These are phyloP conservation scores for Serilophus lunatus DNA, from an alignment of 2,113 vertebrate genomes.

Conservation along the genomic window DNA sequence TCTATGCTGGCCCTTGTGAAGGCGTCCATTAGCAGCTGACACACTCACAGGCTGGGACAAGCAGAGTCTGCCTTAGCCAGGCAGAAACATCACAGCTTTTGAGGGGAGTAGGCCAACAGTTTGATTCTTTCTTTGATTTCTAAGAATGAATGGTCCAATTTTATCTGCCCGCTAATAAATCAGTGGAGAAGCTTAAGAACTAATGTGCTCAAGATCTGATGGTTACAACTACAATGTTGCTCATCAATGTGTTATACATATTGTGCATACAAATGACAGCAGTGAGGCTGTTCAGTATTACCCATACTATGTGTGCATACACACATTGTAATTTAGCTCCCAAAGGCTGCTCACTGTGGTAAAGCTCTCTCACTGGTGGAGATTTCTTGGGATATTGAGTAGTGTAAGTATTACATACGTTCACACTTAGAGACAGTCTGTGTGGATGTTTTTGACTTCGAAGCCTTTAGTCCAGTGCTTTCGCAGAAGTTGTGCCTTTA, in stretches of 20 bases:
- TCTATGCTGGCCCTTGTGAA: not conserved
- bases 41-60: not conserved
- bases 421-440: not conserved
- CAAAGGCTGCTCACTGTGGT: not conserved
- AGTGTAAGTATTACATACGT: not conserved
- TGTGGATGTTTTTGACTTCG: accelerated
- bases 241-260: not conserved
- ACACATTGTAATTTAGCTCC: not conserved
- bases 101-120: not conserved
- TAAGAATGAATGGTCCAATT: not conserved
- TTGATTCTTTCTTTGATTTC: not conserved
- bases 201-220: not conserved
- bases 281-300: not conserved
- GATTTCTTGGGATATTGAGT: not conserved
- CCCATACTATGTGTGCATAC: not conserved
- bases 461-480: not conserved
- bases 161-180: not conserved
- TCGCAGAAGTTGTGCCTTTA: not conserved
- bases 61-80: not conserved
- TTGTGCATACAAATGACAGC: not conserved
- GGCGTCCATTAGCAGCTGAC: not conserved
- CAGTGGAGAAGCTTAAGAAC: not conserved
- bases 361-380: not conserved
- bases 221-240: not conserved
- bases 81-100: not conserved